phyloP scores from a whole-genome alignment of 2,797 vertebrate genomes.

The Okamejei kenojei region DNA sequence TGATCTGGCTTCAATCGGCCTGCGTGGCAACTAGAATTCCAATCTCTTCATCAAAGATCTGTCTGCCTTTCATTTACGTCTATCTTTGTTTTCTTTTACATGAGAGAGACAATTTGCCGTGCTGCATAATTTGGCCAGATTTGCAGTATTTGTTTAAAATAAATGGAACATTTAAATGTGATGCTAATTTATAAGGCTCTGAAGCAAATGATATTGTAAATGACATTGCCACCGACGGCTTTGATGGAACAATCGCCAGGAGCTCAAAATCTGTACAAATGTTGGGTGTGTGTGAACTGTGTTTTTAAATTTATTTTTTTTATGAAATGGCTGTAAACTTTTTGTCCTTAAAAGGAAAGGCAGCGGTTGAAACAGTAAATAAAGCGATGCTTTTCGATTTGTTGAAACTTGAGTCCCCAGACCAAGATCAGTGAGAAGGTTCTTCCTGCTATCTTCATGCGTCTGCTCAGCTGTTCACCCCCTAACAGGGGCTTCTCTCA shows the following conservation, averaged over 20 bases:
- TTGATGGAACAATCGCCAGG: not conserved
- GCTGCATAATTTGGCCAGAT: not conserved
- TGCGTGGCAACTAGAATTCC: not conserved
- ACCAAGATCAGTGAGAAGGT: no score
- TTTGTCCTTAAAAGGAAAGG: not conserved
- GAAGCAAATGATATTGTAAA: not conserved
- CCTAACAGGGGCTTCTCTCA: no score
- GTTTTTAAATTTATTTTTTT: not conserved
- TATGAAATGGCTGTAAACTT: not conserved
- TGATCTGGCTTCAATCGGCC: not conserved
- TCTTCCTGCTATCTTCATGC: no score
- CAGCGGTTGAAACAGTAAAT: not conserved
- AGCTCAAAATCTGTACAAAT: not conserved
- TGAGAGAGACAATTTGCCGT: not conserved
- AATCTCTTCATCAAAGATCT: not conserved
- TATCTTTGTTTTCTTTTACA: not conserved
- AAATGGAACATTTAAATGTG: not conserved
- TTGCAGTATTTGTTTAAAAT: not conserved
- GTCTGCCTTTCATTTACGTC: not conserved
- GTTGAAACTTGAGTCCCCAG: no score
- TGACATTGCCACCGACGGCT: not conserved
- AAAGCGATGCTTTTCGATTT: constrained; percentile 3
- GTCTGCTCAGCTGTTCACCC: not conserved
- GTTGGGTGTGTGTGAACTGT: not conserved
- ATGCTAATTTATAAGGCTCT: not conserved